Percentiles rank a stretch among this genome's conserved stretches.
phyloP scores from a whole-genome alignment of 2,113 vertebrate species.

The Silurus asotus region DNA sequence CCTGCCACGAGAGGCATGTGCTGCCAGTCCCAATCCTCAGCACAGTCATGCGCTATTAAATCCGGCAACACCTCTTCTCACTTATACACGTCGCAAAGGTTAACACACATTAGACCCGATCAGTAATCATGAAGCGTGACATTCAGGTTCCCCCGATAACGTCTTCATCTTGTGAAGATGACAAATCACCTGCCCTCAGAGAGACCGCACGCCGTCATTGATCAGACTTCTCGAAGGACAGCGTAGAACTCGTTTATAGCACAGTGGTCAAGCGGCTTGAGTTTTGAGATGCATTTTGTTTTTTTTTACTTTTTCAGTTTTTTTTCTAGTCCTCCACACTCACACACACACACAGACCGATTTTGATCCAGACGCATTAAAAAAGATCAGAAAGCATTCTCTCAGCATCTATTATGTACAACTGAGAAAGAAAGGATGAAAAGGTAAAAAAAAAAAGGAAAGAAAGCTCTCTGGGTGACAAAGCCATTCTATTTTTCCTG shows the following conservation, averaged over 20 bases:
- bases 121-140: slow-evolving; percentile 20
- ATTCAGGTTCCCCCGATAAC: neutral
- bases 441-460: neutral
- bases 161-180: neutral
- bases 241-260: neutral
- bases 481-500: slow-evolving; percentile 55
- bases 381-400: neutral
- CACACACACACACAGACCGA: neutral
- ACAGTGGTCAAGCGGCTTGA: neutral
- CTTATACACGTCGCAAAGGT: slow-evolving; percentile 16
- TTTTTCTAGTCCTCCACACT: neutral
- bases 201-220: neutral
- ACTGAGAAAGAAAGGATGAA: slow-evolving; percentile 29
- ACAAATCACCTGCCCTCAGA: neutral
- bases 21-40: slow-evolving; percentile 53
- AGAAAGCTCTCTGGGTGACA: slow-evolving; percentile 58
- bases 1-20: slow-evolving; percentile 36
- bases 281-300: neutral
- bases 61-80: slow-evolving; percentile 39
- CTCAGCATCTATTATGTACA: neutral
- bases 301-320: neutral
- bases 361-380: neutral
- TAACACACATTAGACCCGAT: slow-evolving; percentile 27
- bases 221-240: neutral
- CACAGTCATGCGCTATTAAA: slow-evolving; percentile 59